These are phyloP conservation scores for Acanthopleura granulata DNA, from an alignment of 2,888 invertebrate species.

Conservation along the genomic window DNA sequence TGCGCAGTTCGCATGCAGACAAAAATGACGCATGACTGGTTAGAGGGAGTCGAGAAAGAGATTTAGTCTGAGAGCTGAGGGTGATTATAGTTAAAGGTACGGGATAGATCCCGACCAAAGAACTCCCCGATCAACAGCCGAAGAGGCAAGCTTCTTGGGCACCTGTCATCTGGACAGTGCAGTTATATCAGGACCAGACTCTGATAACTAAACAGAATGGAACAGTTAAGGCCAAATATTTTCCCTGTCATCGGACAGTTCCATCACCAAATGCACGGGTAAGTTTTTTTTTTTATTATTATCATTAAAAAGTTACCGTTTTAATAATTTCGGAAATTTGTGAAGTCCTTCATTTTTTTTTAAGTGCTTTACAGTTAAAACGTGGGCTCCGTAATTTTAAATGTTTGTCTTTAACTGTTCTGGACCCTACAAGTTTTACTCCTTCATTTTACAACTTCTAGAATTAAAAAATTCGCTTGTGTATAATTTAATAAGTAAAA, in stretches of 20 bases:
- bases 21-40: slow-evolving; percentile 19
- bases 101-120: background rate
- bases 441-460: too few relatives aligned
- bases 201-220: slow-evolving; percentile 16
- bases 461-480: too few relatives aligned
- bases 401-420: too few relatives aligned
- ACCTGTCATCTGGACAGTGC: too few relatives aligned
- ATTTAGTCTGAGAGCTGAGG: slow-evolving; percentile 4
- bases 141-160: too few relatives aligned
- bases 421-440: too few relatives aligned
- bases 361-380: too few relatives aligned
- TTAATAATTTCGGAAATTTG: background rate
- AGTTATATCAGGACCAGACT: too few relatives aligned
- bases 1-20: slow-evolving; percentile 6
- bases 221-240: slow-evolving; percentile 29
- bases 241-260: slow-evolving; percentile 28
- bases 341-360: too few relatives aligned
- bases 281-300: slow-evolving; percentile 5
- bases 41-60: background rate
- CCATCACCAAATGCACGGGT: slow-evolving; percentile 28
- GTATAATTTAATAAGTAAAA: too few relatives aligned
- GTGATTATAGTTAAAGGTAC: slow-evolving; percentile 15
- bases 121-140: too few relatives aligned
- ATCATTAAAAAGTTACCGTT: background rate
- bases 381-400: too few relatives aligned